These are phyloP conservation scores for Leptodactylus fuscus DNA, from an alignment of 2,113 vertebrate genomes.

Conservation along the genomic window DNA sequence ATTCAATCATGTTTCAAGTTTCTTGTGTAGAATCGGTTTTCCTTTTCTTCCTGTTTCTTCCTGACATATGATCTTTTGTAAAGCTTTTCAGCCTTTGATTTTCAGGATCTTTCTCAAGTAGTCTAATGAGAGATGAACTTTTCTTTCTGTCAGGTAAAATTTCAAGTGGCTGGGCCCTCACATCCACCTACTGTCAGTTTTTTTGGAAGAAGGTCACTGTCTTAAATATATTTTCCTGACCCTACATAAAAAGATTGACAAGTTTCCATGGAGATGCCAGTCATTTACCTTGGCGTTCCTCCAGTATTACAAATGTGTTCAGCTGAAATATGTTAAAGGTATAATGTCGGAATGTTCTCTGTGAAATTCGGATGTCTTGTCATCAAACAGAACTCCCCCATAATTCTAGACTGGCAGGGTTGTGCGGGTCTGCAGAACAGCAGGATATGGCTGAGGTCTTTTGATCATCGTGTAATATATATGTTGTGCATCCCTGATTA, in stretches of 20 bases:
- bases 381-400: conserved; percentile 44
- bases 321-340: conserved; percentile 44
- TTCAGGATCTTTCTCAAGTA: conserved; percentile 43
- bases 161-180: conserved; percentile 41
- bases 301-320: conserved; percentile 15
- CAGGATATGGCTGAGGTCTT: conserved; percentile 23
- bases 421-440: neutral
- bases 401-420: conserved; percentile 1
- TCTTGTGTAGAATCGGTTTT: neutral
- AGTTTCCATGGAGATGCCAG: conserved; percentile 53
- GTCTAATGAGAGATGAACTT: conserved; percentile 45
- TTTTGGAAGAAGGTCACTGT: conserved; percentile 46
- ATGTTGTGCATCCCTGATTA: conserved; percentile 24
- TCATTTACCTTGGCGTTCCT: conserved; percentile 34
- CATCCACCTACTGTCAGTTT: conserved; percentile 46
- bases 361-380: conserved; percentile 27
- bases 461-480: conserved; percentile 9
- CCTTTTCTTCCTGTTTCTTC: conserved; percentile 7
- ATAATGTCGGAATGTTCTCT: conserved; percentile 30
- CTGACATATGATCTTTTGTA: conserved; percentile 57
- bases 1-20: conserved; percentile 18
- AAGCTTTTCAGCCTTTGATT: conserved; percentile 51
- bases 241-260: conserved; percentile 27
- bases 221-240: conserved; percentile 54
- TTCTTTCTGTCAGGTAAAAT: conserved; percentile 29